phyloP scores from a whole-genome alignment of 1,140 invertebrate species.

The Aleiodes sp. region DNA sequence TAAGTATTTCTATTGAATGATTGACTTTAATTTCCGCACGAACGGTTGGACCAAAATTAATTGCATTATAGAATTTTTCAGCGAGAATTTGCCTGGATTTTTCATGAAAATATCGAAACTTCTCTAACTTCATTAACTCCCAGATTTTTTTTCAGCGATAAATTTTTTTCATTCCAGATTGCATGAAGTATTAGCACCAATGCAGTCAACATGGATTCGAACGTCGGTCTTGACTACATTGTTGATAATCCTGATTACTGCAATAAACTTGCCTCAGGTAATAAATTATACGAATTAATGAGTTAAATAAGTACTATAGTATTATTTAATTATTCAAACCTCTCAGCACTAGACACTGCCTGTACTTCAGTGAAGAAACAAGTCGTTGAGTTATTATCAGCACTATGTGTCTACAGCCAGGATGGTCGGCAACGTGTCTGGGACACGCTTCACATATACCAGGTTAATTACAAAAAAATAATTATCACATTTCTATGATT shows the following conservation, averaged over 20 bases:
- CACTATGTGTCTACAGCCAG: constrained; percentile 87
- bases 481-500: too few species aligned
- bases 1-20: too few species aligned
- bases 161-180: constrained; percentile 46
- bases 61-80: too few species aligned
- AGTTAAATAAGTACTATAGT: too few species aligned
- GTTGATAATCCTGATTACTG: constrained; percentile 94
- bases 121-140: too few species aligned
- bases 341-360: constrained; percentile 84
- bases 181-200: constrained; percentile 49
- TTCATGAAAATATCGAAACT: too few species aligned
- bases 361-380: constrained; percentile 90
- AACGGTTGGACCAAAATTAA: too few species aligned
- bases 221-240: constrained; percentile 91
- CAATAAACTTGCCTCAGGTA: constrained; percentile 85
- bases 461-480: constrained; percentile 68
- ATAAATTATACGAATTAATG: too few species aligned
- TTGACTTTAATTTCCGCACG: too few species aligned
- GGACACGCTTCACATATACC: constrained; percentile 88
- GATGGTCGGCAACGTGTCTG: constrained; percentile 86
- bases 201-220: constrained; percentile 78
- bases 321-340: background rate
- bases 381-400: constrained; percentile 89
- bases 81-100: too few species aligned
- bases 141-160: too few species aligned